Percentiles rank a stretch among this genome's conserved stretches.
Conservation (phyloP, 2,113 vertebrate species). For the Machaerirhynchus nigripectus region DNA sequence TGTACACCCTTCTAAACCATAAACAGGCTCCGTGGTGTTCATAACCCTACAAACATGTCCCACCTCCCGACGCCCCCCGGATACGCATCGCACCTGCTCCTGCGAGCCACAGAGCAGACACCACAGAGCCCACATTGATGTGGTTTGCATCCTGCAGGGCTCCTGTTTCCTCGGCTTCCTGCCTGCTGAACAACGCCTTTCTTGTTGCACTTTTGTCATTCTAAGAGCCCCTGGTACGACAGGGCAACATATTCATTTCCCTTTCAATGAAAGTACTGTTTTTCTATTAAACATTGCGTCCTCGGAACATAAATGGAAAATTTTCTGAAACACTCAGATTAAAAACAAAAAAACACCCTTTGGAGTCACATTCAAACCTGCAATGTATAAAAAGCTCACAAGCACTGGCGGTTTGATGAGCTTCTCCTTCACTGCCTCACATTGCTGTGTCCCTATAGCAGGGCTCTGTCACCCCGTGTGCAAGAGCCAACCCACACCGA, state of each 20-base stretch:
- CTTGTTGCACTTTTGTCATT: conserved; percentile 86
- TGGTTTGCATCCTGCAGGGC: conserved; percentile 69
- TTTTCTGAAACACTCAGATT: not conserved
- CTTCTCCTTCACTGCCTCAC: not conserved
- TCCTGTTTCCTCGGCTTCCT: conserved; percentile 55
- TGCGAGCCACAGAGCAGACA: conserved; percentile 67
- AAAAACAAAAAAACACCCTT: not conserved
- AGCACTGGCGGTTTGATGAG: not conserved
- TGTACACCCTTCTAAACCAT: not conserved
- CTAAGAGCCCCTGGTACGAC: conserved; percentile 78
- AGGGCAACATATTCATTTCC: not conserved
- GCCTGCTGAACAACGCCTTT: conserved; percentile 77
- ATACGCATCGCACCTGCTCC: conserved; percentile 75
- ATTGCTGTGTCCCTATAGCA: not conserved
- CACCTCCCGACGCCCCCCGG: conserved; percentile 76
- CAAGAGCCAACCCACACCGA: rapidly evolving
- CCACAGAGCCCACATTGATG: conserved; percentile 81
- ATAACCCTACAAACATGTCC: not conserved
- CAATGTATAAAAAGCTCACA: not conserved
- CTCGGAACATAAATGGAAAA: not conserved
- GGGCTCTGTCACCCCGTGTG: rapidly evolving
- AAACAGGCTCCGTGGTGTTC: not conserved
- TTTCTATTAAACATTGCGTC: not conserved
- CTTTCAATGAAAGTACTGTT: not conserved
- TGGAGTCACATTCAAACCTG: not conserved